These are phyloP conservation scores for Mnemiopsis leidyi DNA, from an alignment of 37 sponge, comb jelly and placozoan genomes.

Conservation along the genomic window DNA sequence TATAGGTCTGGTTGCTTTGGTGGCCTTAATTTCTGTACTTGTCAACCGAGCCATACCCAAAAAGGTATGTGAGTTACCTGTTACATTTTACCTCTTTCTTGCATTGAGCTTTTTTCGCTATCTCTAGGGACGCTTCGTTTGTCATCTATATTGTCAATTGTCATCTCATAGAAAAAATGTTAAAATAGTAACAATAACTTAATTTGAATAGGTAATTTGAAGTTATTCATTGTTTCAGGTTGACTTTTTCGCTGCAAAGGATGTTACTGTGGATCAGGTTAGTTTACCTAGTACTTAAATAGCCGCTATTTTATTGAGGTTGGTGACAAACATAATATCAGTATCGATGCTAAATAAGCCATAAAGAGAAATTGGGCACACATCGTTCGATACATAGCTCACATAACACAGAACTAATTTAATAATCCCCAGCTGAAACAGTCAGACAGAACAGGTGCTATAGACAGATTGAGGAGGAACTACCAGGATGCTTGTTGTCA, in stretches of 20 bases:
- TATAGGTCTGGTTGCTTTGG: not conserved
- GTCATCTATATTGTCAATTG: too few species aligned
- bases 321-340: too few species aligned
- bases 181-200: not conserved
- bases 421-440: not conserved
- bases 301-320: too few species aligned
- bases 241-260: not conserved
- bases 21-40: not conserved
- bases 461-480: not conserved
- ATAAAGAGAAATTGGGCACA: too few species aligned
- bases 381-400: too few species aligned
- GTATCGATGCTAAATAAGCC: too few species aligned
- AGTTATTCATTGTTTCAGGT: not conserved
- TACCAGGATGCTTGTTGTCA: conserved; percentile 29
- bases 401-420: too few species aligned
- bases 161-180: not conserved
- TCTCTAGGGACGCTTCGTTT: too few species aligned
- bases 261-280: conserved; percentile 40
- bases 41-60: not conserved
- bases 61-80: not conserved
- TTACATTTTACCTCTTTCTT: not conserved
- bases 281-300: too few species aligned
- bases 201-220: not conserved
- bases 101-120: too few species aligned
- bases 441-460: conserved; percentile 39